Evolutionary conservation across 1,140 invertebrate genomes (phyloP).

Genomic region (Polypedilum pembai): DNA sequence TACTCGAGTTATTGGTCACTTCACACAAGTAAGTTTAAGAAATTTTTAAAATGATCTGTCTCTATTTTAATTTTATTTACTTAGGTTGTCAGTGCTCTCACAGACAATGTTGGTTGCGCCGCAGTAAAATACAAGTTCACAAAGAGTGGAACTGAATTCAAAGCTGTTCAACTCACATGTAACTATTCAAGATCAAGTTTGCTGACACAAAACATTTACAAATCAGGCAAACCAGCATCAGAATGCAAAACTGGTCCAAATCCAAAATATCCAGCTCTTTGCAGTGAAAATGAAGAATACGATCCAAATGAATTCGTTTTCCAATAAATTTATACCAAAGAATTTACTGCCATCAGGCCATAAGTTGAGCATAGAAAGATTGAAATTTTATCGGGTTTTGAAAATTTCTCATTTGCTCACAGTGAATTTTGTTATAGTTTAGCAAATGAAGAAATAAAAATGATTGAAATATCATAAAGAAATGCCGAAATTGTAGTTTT

Average conservation of each 20-base stretch:
- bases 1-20: slow-evolving; percentile 30
- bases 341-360: neutral
- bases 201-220: neutral
- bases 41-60: too few species aligned
- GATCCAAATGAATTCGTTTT: neutral
- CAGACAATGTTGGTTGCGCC: neutral
- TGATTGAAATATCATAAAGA: too few species aligned
- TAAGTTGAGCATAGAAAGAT: neutral
- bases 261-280: slow-evolving; percentile 29
- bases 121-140: neutral
- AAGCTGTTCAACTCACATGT: neutral
- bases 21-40: slow-evolving; percentile 23
- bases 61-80: too few species aligned
- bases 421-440: too few species aligned
- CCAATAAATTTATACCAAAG: neutral
- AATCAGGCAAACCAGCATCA: slow-evolving; percentile 8
- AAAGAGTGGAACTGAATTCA: neutral
- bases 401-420: too few species aligned
- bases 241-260: slow-evolving; percentile 21
- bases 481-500: too few species aligned
- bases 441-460: too few species aligned
- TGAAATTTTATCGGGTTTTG: neutral
- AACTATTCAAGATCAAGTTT: neutral
- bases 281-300: neutral
- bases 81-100: neutral